A percentile compares a stretch with the other conserved stretches of the same genome.
Evolutionary conservation across 2,888 invertebrate genomes (phyloP).

Genomic region (Drosophila ustulata): DNA sequence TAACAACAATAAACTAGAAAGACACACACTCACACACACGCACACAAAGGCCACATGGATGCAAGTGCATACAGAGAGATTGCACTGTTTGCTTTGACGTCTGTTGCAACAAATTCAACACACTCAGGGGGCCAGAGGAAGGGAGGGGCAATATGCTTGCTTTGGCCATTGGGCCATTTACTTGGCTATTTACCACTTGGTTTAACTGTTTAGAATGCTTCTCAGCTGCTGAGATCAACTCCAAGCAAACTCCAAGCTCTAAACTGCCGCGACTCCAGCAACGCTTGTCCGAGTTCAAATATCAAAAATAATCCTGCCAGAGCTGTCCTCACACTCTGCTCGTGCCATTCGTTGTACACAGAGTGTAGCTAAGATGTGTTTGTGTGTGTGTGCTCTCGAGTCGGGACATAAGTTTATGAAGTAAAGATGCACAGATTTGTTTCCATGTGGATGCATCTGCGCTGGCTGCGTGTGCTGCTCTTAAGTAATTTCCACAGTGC

Average conservation of each 20-base stretch:
- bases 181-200: conserved; percentile 46
- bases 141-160: background rate
- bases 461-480: background rate
- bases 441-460: conserved; percentile 10
- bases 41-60: conserved; percentile 6
- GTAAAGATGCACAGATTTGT: conserved; percentile 20
- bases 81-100: conserved; percentile 55
- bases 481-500: conserved; percentile 18
- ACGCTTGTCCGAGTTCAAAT: conserved; percentile 6
- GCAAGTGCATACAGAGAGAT: conserved; percentile 29
- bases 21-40: conserved; percentile 21
- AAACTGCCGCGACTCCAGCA: conserved; percentile 2
- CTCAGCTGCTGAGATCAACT: conserved; percentile 3
- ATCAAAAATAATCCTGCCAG: conserved; percentile 10
- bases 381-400: background rate
- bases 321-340: conserved; percentile 2
- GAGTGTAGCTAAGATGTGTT: background rate
- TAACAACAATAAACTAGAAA: conserved; percentile 50
- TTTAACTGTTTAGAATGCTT: conserved; percentile 35
- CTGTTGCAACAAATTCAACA: conserved; percentile 48
- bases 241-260: too few relatives aligned
- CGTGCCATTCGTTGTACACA: background rate
- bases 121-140: background rate
- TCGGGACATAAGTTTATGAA: conserved; percentile 7
- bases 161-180: conserved; percentile 45